phyloP scores from a whole-genome alignment of 2,888 invertebrate species.

The Pandemis heparana region DNA sequence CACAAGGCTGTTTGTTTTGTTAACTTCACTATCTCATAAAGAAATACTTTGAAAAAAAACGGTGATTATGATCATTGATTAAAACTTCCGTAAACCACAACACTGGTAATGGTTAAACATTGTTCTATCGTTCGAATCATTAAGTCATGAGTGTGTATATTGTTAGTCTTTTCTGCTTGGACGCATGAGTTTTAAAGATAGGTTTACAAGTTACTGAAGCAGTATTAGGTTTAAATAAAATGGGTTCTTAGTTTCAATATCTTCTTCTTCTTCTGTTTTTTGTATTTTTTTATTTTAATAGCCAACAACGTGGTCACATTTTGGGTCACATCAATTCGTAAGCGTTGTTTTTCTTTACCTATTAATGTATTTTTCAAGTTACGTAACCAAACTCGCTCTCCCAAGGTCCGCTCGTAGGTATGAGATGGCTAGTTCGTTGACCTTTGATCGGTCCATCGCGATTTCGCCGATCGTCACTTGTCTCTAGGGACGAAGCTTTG shows the following conservation, averaged over 20 bases:
- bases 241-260: too few species aligned
- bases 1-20: neutral
- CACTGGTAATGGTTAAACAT: neutral
- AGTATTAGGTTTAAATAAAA: too few species aligned
- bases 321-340: neutral
- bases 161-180: too few species aligned
- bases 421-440: constrained; percentile 5
- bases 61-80: neutral
- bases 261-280: too few species aligned
- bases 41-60: neutral
- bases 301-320: too few species aligned
- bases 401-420: constrained; percentile 23
- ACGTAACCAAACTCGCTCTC: constrained; percentile 11
- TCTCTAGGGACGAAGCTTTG: neutral
- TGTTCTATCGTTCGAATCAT: too few species aligned
- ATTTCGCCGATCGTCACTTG: constrained; percentile 6
- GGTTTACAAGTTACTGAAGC: too few species aligned
- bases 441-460: constrained; percentile 4
- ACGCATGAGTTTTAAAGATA: too few species aligned
- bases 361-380: constrained; percentile 12
- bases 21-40: neutral
- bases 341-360: neutral
- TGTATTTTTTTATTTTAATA: too few species aligned
- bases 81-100: neutral
- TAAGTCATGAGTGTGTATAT: too few species aligned